A percentile compares a stretch with the other conserved stretches of the same genome.
These are phyloP conservation scores for Podilymbus podiceps DNA, from an alignment of 2,113 vertebrate genomes.

Conservation along the genomic window DNA sequence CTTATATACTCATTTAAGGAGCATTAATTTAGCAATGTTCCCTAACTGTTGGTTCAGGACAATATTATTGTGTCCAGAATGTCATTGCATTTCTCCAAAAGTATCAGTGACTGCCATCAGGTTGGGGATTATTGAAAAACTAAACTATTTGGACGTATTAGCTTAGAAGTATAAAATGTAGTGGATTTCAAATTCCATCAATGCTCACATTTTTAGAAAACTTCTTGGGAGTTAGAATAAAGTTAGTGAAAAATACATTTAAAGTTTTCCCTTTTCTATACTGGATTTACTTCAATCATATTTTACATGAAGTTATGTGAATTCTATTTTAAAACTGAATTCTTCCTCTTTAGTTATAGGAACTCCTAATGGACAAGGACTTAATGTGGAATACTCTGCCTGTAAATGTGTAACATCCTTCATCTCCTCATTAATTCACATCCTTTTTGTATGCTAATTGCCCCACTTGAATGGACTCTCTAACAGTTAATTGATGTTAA, in stretches of 20 bases:
- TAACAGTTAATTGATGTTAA: no score
- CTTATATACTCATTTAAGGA: not conserved
- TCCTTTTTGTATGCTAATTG: not conserved
- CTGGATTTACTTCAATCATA: not conserved
- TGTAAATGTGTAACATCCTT: not conserved
- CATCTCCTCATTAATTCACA: not conserved
- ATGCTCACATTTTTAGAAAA: not conserved
- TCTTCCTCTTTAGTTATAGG: not conserved
- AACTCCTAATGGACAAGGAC: not conserved
- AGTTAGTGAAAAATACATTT: not conserved
- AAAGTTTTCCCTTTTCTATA: not conserved
- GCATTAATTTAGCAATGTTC: not conserved
- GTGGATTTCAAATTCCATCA: not conserved
- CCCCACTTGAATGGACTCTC: not conserved
- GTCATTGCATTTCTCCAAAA: not conserved
- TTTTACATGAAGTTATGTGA: not conserved
- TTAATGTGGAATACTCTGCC: not conserved
- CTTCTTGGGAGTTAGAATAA: not conserved
- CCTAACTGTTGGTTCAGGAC: not conserved
- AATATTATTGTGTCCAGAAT: not conserved
- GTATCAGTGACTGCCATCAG: not conserved
- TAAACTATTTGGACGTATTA: not conserved
- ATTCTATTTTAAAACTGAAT: not conserved
- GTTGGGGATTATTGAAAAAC: not conserved
- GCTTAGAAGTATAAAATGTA: not conserved